A percentile compares a stretch with the other conserved stretches of the same genome.
Conservation (phyloP, 2,113 vertebrate genomes). For the Poeciliopsis retropinna region DNA sequence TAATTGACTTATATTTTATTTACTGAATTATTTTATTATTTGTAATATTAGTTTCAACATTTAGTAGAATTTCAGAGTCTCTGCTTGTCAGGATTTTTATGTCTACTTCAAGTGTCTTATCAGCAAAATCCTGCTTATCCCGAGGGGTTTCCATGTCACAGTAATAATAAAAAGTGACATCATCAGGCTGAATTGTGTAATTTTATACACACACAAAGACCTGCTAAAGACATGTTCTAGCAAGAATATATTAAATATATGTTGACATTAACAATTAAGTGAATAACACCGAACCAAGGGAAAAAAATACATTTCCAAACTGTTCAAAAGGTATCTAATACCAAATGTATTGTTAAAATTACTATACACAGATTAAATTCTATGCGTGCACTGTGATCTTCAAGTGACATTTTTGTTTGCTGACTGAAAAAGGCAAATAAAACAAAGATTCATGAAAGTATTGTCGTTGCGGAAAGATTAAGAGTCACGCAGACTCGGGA, state of each 20-base stretch:
- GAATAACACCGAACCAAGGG: too few relatives aligned
- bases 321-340: too few relatives aligned
- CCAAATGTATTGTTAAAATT: too few relatives aligned
- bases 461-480: not conserved
- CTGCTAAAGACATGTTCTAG: not conserved
- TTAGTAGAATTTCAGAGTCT: not conserved
- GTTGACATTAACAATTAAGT: not conserved
- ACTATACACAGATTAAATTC: too few relatives aligned
- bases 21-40: not conserved
- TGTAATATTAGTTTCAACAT: not conserved
- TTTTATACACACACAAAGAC: not conserved
- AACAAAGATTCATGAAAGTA: not conserved
- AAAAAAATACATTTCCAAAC: too few relatives aligned
- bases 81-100: not conserved
- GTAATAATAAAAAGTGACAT: not conserved
- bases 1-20: not conserved
- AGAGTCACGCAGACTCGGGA: fast-evolving
- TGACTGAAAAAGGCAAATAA: not conserved
- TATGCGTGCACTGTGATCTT: too few relatives aligned
- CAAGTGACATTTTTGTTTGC: not conserved
- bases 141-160: not conserved
- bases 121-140: not conserved
- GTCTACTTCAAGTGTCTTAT: not conserved
- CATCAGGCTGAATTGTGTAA: not conserved
- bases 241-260: not conserved